Conservation (phyloP, 2,888 invertebrate genomes). For the Nephrotoma appendiculata region DNA sequence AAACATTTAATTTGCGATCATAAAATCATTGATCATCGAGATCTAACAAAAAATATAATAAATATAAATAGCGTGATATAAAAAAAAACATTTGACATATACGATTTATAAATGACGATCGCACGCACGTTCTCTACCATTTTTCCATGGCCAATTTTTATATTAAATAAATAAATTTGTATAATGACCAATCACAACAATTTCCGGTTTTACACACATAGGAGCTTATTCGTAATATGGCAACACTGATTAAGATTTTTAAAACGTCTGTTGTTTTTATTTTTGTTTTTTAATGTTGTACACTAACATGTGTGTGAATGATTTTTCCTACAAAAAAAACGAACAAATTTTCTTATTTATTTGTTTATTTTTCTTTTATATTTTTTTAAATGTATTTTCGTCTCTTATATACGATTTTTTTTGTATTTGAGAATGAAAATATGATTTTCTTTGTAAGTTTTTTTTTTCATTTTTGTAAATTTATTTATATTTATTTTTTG, state of each 20-base stretch:
- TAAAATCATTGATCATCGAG: neutral
- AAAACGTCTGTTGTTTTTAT: neutral
- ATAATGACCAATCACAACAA: neutral
- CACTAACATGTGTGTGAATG: neutral
- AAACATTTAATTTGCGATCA: neutral
- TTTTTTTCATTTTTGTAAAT: neutral
- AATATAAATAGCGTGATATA: neutral
- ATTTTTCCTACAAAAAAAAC: neutral
- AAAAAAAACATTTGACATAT: neutral
- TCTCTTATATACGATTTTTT: neutral
- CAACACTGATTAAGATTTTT: neutral
- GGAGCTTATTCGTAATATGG: neutral
- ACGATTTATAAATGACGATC: neutral
- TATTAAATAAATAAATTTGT: neutral
- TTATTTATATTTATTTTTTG: neutral
- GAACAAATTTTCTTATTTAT: neutral
- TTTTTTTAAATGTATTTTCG: neutral
- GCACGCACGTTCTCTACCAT: neutral
- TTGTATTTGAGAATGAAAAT: neutral
- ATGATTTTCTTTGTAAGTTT: neutral
- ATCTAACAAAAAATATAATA: neutral
- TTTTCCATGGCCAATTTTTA: neutral
- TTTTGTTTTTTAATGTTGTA: neutral
- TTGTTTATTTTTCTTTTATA: neutral
- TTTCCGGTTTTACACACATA: neutral